Evolutionary conservation across 2,797 vertebrate species (phyloP).

Genomic region (Falco cherrug): DNA sequence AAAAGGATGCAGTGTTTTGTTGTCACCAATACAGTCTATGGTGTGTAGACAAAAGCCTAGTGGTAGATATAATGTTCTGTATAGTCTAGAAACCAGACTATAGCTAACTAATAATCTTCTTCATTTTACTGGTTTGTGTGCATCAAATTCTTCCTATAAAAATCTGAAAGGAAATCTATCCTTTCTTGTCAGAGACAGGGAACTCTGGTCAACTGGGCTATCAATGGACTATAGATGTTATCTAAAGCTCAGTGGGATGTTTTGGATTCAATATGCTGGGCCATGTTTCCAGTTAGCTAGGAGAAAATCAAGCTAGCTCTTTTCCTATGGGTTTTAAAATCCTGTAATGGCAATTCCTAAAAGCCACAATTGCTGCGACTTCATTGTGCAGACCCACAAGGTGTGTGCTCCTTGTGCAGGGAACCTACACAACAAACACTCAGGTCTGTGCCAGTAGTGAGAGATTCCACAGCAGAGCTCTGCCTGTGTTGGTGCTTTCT

Average conservation of each 20-base stretch:
- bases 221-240: background rate
- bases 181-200: background rate
- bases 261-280: background rate
- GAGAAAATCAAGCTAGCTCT: background rate
- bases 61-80: background rate
- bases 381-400: background rate
- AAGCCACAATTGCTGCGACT: background rate
- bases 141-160: background rate
- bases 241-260: background rate
- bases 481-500: background rate
- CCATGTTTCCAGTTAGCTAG: background rate
- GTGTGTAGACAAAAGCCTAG: background rate
- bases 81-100: background rate
- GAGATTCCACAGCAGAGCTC: background rate
- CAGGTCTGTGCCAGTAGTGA: rapidly evolving
- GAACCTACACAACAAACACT: background rate
- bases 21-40: background rate
- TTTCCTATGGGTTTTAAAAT: background rate
- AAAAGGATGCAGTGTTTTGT: background rate
- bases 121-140: background rate
- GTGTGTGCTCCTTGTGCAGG: background rate
- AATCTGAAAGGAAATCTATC: background rate
- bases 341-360: background rate
- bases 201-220: background rate
- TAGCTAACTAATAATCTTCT: background rate